Conservation (phyloP, 2,797 vertebrate genomes). For the Ciconia nigra region DNA sequence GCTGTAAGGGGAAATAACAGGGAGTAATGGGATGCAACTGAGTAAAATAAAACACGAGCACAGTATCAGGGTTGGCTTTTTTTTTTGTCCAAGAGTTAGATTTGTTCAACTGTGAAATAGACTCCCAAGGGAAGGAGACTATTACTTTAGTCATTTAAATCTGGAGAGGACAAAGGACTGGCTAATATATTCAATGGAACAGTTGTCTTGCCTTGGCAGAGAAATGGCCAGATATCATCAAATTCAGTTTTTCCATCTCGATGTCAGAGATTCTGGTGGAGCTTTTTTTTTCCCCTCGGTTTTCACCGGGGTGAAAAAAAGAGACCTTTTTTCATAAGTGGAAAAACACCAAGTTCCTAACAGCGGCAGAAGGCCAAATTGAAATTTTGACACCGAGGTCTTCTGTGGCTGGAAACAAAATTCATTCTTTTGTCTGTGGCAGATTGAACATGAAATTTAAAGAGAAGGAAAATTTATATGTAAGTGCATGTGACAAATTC, state of each 20-base stretch:
- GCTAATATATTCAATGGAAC: not conserved
- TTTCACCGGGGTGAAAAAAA: not conserved
- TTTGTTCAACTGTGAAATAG: conserved; percentile 54
- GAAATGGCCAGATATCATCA: not conserved
- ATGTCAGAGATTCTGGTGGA: not conserved
- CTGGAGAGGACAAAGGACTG: conserved; percentile 25
- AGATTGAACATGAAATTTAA: not conserved
- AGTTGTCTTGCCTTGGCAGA: not conserved
- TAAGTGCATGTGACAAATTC: not conserved
- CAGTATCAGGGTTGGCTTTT: not conserved
- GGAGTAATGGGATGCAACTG: not conserved
- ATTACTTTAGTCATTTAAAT: conserved; percentile 21
- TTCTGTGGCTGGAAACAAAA: conserved; percentile 12
- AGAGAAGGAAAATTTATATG: not conserved
- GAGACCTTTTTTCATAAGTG: not conserved
- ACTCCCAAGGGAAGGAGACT: conserved; percentile 18
- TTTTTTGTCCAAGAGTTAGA: not conserved
- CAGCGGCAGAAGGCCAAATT: not conserved
- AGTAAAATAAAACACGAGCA: not conserved
- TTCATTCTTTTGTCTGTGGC: not conserved
- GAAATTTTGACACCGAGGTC: not conserved
- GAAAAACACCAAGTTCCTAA: not conserved
- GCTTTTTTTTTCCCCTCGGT: not conserved
- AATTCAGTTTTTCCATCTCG: not conserved
- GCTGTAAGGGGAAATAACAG: not conserved